Base-by-base conservation (phyloP, 2,888 invertebrate species). In the Busseola fusca region DNA sequence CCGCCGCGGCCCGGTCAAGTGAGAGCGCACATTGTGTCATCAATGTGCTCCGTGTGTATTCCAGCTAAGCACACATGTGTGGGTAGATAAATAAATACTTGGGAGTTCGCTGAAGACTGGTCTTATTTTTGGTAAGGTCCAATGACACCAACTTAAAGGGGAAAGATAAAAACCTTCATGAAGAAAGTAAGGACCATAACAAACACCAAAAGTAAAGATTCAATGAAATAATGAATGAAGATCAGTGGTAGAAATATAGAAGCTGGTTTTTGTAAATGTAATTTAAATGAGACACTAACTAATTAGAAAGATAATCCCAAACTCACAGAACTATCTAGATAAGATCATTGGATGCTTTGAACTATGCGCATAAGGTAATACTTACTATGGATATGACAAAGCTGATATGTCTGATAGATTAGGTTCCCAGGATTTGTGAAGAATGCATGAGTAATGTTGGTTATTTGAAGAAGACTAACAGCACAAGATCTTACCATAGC, bases 11-110 rank as follows among this genome's bases (percentile, higher is more conserved):
- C 89, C 91, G 92, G 93, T 93, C 91, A 91, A 92, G 91, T 89
- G 87, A 91, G 92, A 92, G 91, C 88, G 88, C 85, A 84, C 86
- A 87, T 91, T 91, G 93, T 94, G 91, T 91, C 92, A 90, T 92
- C 89, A 84, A 80, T 82, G 81, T 81, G 72, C 69, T 77, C 67
- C 70, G 79, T 80, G 90, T 90, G 88, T n/a, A n/a, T 92, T 92
- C 88, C 89, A 91, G 78, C 87, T 85, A 84, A 68, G 81, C 80
- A 69, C 82, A 81, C 74, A 68, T 77, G 81, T 82, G 81, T 80
- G 72, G 78, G 79, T 64, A 67, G 73, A 80, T 77, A 80, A 74
- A 67, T 64, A 66, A 78, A 78, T 83, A 70, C 70, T 75, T 66
- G 59, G 57, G 56, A 64, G 57, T 74, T 69, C 56, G 30, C 54